Conservation (phyloP, 2,113 vertebrate species). For the Bubalus kerabau region DNA sequence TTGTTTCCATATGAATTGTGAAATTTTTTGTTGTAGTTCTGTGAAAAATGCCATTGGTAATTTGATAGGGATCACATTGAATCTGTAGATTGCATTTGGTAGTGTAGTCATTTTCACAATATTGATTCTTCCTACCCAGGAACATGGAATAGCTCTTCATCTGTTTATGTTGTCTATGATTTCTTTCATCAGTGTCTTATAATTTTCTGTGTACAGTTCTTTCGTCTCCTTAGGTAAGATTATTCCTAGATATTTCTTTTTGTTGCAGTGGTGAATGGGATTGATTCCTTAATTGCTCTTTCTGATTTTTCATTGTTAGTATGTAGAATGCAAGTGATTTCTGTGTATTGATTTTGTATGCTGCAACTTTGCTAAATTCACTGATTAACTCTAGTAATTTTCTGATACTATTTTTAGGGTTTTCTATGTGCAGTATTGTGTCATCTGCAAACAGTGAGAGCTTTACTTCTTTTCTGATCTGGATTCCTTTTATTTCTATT, state of each 20-base stretch:
- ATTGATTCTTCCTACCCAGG: not conserved
- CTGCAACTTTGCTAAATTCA: not conserved
- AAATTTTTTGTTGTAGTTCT: not conserved
- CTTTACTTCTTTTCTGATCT: not conserved
- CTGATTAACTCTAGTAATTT: not conserved
- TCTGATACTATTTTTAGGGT: not conserved
- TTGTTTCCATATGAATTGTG: not conserved
- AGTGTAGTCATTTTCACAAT: not conserved
- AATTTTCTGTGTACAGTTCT: not conserved
- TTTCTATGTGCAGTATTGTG: not conserved
- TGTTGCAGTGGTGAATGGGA: not conserved
- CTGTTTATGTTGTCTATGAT: not conserved
- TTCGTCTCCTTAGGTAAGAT: not conserved
- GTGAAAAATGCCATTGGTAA: not conserved
- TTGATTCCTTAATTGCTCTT: not conserved
- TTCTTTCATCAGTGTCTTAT: not conserved
- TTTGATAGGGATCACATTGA: not conserved
- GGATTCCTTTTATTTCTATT: not conserved
- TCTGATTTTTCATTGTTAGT: not conserved
- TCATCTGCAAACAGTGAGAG: not conserved
- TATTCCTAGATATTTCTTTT: not conserved
- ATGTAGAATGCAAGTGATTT: not conserved
- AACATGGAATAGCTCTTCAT: not conserved
- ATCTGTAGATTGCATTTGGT: not conserved
- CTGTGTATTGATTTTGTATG: not conserved